Evolutionary conservation across 2,797 vertebrate species (phyloP).

Genomic region (Lateolabrax maculatus): DNA sequence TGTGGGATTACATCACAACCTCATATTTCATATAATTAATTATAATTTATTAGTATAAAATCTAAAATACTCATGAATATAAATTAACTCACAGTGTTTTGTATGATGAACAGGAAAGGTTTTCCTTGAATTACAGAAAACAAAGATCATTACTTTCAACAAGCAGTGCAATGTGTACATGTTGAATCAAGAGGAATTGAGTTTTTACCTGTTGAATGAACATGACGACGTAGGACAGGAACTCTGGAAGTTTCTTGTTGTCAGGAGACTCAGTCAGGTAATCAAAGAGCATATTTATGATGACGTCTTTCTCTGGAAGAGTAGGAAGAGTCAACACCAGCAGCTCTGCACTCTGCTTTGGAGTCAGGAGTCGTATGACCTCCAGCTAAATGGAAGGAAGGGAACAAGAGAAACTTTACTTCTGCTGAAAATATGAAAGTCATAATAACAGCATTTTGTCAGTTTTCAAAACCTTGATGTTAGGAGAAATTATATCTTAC

Average conservation of each 20-base stretch:
- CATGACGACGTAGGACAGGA: constrained; percentile 58
- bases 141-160: constrained; percentile 22
- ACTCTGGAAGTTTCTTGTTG: constrained; percentile 31
- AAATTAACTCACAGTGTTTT: constrained; percentile 77
- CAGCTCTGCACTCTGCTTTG: constrained; percentile 72
- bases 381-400: constrained; percentile 65
- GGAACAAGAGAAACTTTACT: background rate
- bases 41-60: background rate
- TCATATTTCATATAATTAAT: background rate
- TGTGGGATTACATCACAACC: background rate
- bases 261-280: constrained; percentile 46
- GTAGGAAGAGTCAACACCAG: constrained; percentile 53
- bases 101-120: constrained; percentile 76
- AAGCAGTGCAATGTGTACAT: background rate
- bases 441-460: background rate
- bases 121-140: constrained; percentile 61
- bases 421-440: background rate
- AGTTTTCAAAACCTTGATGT: background rate
- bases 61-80: background rate
- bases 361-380: constrained; percentile 64
- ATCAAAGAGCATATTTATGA: constrained; percentile 75
- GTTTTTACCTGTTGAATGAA: constrained; percentile 52
- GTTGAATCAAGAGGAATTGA: background rate
- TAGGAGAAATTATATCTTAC: constrained; percentile 52
- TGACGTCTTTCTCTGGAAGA: constrained; percentile 43